Conservation (phyloP, 2,888 invertebrate species). For the Anagyrus pseudococci region DNA sequence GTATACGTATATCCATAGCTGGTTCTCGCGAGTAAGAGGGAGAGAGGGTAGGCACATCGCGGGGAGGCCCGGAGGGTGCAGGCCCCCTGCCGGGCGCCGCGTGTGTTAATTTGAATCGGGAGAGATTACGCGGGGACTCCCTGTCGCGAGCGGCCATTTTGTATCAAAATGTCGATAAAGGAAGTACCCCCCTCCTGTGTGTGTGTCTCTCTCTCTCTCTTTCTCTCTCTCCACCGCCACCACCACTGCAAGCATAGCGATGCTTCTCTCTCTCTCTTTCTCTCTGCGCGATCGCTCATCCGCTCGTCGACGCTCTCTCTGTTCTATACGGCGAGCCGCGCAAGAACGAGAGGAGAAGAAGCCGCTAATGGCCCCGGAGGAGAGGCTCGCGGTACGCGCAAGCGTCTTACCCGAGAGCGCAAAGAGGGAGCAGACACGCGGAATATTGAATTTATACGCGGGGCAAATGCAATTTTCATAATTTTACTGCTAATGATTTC, state of each 20-base stretch:
- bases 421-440: too few relatives aligned
- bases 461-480: conserved; percentile 20
- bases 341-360: conserved; percentile 12
- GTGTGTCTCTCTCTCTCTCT: neutral
- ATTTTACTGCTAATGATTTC: conserved; percentile 26
- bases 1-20: conserved; percentile 12
- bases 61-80: neutral
- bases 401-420: neutral
- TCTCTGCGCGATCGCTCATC: conserved; percentile 42
- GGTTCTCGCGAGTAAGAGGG: too few relatives aligned
- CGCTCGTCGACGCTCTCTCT: conserved; percentile 18
- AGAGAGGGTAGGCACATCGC: conserved; percentile 18
- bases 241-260: too few relatives aligned
- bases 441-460: conserved; percentile 24
- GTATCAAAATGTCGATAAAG: conserved; percentile 62
- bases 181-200: conserved; percentile 44
- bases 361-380: conserved; percentile 21
- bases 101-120: conserved; percentile 69
- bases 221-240: conserved; percentile 11
- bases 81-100: conserved; percentile 52
- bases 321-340: conserved; percentile 10
- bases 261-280: conserved; percentile 34
- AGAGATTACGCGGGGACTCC: conserved; percentile 67
- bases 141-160: conserved; percentile 61
- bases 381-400: neutral